Conservation (phyloP, 92 coral and sea anemone species). For the Paragorgia papillata region DNA sequence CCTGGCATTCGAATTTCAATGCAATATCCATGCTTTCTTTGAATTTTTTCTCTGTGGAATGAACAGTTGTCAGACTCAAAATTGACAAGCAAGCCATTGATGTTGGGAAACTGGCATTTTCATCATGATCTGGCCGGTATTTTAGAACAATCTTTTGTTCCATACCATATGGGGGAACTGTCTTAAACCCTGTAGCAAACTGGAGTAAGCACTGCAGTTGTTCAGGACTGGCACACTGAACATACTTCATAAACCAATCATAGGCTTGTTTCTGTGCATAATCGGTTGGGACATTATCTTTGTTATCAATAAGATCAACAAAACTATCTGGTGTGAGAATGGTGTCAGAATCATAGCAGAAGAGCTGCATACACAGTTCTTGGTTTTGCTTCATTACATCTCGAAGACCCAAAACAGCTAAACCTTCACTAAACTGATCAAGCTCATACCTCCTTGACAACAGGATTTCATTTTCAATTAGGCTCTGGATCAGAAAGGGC, state of each 20-base stretch:
- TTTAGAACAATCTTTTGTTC: conserved; percentile 40
- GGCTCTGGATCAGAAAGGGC: conserved; percentile 50
- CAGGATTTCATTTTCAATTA: conserved; percentile 59
- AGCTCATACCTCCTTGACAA: conserved; percentile 51
- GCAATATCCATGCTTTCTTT: conserved; percentile 50
- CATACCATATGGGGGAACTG: conserved; percentile 47
- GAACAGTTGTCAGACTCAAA: conserved; percentile 52
- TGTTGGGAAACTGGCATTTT: conserved; percentile 51
- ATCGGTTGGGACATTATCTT: conserved; percentile 46
- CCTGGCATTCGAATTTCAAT: conserved; percentile 54
- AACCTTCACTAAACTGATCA: conserved; percentile 59
- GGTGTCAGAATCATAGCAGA: conserved; percentile 43
- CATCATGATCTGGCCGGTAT: conserved; percentile 51
- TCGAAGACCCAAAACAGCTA: conserved; percentile 49
- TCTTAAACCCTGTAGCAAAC: too few species aligned
- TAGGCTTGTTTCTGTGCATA: conserved; percentile 47
- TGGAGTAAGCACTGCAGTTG: conserved; percentile 47
- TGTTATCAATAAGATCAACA: conserved; percentile 30
- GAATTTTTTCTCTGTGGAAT: conserved; percentile 55
- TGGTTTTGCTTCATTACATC: conserved; percentile 50
- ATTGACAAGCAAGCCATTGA: conserved; percentile 54
- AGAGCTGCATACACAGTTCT: conserved; percentile 42
- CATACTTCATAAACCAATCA: conserved; percentile 59
- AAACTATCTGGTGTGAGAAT: conserved; percentile 48
- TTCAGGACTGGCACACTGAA: conserved; percentile 35